These are phyloP conservation scores for Calameuta pallipes DNA, from an alignment of 2,888 invertebrate species.

Conservation along the genomic window DNA sequence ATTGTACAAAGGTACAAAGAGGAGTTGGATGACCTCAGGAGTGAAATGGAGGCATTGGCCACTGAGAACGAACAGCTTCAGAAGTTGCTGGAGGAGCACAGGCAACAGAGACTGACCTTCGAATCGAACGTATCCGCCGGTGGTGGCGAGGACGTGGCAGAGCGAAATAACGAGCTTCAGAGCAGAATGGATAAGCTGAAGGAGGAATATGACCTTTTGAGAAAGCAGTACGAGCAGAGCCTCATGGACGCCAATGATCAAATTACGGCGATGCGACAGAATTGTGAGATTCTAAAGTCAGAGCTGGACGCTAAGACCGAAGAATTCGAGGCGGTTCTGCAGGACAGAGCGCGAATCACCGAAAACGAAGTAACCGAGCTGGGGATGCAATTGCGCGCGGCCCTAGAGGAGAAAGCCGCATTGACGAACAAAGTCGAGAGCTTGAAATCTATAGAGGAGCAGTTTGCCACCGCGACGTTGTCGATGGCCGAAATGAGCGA, in stretches of 20 bases:
- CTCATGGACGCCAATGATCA: conserved; percentile 51
- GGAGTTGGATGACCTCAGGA: conserved; percentile 69
- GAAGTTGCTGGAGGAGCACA: conserved; percentile 70
- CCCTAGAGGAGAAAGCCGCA: conserved; percentile 47
- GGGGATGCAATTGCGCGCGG: conserved; percentile 23
- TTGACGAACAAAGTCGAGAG: conserved; percentile 60
- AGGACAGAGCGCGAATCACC: no score
- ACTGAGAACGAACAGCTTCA: conserved; percentile 74
- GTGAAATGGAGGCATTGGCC: conserved; percentile 71
- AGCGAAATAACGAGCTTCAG: conserved; percentile 44
- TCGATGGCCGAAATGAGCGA: conserved; percentile 52
- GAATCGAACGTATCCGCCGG: conserved; percentile 29
- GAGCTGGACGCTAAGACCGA: conserved; percentile 41
- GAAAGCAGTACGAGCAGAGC: conserved; percentile 48
- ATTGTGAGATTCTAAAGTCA: conserved; percentile 40
- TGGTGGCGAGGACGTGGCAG: conserved; percentile 44
- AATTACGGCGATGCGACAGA: conserved; percentile 41
- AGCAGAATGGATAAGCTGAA: conserved; percentile 38
- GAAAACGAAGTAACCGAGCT: conserved; percentile 16
- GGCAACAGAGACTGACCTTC: conserved; percentile 51
- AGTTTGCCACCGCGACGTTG: conserved; percentile 29
- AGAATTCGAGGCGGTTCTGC: conserved; percentile 30
- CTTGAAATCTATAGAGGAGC: conserved; percentile 63
- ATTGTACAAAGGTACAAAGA: conserved; percentile 41
- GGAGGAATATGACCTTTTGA: conserved; percentile 44